Evolutionary conservation across 2,113 vertebrate genomes (phyloP).

Genomic region (Sylvia atricapilla): DNA sequence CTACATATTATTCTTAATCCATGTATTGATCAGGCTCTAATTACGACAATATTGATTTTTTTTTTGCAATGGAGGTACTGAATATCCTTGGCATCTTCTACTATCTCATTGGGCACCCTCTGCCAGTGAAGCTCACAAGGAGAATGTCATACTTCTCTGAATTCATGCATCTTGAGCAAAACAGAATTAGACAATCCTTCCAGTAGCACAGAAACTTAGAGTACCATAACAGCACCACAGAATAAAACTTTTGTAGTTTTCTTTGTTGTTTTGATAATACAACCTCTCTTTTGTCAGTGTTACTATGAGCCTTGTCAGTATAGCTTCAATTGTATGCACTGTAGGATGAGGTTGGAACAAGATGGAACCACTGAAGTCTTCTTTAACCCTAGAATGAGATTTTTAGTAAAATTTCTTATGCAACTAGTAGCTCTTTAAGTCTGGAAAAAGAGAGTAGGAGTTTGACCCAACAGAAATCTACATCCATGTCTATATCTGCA

Average conservation of each 20-base stretch:
- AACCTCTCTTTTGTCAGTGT: neutral
- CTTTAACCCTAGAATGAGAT: neutral
- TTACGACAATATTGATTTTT: neutral
- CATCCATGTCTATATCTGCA: neutral
- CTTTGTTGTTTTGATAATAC: neutral
- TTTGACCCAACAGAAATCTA: neutral
- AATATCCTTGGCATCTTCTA: neutral
- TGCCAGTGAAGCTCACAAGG: neutral
- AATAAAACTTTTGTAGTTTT: neutral
- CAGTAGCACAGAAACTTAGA: neutral
- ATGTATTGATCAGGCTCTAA: neutral
- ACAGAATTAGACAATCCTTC: neutral
- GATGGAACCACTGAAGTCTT: neutral
- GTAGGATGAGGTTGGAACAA: neutral
- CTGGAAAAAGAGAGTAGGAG: neutral
- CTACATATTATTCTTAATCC: neutral
- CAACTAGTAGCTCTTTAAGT: neutral
- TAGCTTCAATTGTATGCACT: accelerated
- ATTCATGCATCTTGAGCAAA: neutral
- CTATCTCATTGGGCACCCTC: neutral
- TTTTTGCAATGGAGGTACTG: neutral
- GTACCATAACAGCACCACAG: neutral
- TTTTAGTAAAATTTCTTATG: neutral
- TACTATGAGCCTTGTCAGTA: neutral
- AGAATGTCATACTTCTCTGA: neutral